These are phyloP conservation scores for Pammene fasciana DNA, from an alignment of 2,888 invertebrate species.

Conservation along the genomic window DNA sequence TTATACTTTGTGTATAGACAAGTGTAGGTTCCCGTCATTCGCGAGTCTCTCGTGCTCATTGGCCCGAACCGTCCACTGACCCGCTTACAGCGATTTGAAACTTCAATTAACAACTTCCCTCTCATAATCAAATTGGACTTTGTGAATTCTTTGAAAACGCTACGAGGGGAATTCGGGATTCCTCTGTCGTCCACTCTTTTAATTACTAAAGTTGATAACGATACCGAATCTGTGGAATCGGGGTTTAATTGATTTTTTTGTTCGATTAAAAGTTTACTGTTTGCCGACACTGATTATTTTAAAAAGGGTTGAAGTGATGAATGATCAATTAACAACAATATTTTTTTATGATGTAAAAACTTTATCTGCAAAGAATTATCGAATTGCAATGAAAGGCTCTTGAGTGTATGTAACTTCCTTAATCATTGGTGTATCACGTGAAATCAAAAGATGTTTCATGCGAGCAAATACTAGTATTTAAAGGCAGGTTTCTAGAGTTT, in stretches of 20 bases:
- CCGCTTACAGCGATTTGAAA: constrained; percentile 55
- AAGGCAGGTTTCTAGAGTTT: too few relatives aligned
- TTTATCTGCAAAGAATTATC: not conserved
- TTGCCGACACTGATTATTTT: constrained; percentile 35
- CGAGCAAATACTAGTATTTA: too few relatives aligned
- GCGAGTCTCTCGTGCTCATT: constrained; percentile 19
- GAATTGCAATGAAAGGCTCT: not conserved
- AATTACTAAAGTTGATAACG: constrained; percentile 65
- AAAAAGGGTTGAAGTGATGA: constrained; percentile 3
- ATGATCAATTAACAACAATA: constrained; percentile 7
- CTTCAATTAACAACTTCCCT: constrained; percentile 67
- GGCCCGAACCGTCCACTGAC: constrained; percentile 44
- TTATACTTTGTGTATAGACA: not conserved
- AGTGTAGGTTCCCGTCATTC: constrained; percentile 14
- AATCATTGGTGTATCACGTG: too few relatives aligned
- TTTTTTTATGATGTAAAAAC: not conserved
- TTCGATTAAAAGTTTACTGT: constrained; percentile 44
- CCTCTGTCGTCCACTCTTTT: constrained; percentile 56
- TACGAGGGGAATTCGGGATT: constrained; percentile 53
- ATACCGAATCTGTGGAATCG: constrained; percentile 47
- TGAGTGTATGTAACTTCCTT: not conserved
- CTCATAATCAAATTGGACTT: constrained; percentile 65
- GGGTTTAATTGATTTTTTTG: constrained; percentile 43
- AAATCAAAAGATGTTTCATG: too few relatives aligned
- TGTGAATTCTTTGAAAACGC: constrained; percentile 54